These are phyloP conservation scores for Catharus fuscescens DNA, from an alignment of 2,113 vertebrate species.

Conservation along the genomic window DNA sequence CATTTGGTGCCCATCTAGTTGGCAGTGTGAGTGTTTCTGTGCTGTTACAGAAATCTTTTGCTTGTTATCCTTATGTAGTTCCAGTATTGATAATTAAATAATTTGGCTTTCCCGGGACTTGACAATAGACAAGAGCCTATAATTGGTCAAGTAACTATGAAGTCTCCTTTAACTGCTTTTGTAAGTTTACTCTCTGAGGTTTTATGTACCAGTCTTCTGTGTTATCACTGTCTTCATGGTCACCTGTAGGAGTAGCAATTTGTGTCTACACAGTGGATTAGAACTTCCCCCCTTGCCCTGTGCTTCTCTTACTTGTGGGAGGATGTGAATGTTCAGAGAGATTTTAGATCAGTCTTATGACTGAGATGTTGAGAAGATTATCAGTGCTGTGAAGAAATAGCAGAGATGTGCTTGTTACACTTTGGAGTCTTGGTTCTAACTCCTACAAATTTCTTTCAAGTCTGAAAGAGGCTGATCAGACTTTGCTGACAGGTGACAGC, in stretches of 20 bases:
- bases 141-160: neutral
- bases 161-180: neutral
- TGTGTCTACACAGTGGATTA: neutral
- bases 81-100: neutral
- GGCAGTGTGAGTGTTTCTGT: neutral
- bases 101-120: neutral
- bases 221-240: neutral
- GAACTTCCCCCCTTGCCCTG: fast-evolving
- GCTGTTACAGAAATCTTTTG: neutral
- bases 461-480: neutral
- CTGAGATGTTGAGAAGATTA: neutral
- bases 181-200: neutral
- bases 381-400: neutral
- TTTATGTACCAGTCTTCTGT: fast-evolving
- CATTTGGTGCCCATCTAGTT: neutral
- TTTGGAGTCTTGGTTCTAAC: neutral
- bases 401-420: neutral
- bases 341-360: neutral
- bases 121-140: neutral
- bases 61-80: neutral
- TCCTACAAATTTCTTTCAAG: neutral
- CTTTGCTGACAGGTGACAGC: neutral
- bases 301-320: neutral
- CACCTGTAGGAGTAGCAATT: neutral
- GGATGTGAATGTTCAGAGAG: neutral